phyloP scores from a whole-genome alignment of 2,797 vertebrate genomes.

The Notolabrus celidotus region DNA sequence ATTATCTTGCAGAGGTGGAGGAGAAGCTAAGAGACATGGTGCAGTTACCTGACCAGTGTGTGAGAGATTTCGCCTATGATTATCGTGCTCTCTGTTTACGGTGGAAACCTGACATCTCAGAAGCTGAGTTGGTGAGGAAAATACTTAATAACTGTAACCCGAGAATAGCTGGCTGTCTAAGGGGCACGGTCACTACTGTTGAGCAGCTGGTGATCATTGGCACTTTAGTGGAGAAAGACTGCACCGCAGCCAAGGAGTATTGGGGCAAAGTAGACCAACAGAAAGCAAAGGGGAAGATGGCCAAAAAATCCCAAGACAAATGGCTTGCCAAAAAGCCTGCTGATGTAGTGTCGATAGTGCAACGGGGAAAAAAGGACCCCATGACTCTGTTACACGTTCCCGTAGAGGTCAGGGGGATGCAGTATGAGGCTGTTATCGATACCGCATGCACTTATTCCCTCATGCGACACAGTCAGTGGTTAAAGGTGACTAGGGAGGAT shows the following conservation, averaged over 20 bases:
- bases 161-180: no score
- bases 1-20: no score
- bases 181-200: background rate
- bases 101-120: no score
- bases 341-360: background rate
- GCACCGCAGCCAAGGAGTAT: background rate
- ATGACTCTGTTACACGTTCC: background rate
- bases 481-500: background rate
- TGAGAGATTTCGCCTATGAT: no score
- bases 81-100: no score
- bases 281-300: background rate
- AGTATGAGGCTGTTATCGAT: background rate
- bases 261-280: no score
- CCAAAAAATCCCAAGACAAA: background rate
- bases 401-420: background rate
- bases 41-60: no score
- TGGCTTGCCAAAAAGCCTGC: background rate
- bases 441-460: background rate
- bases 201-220: background rate
- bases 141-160: background rate
- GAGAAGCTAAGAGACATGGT: no score
- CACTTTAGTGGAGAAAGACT: background rate
- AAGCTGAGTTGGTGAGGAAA: no score
- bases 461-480: background rate
- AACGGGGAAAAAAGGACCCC: background rate